phyloP scores from a whole-genome alignment of 2,888 invertebrate genomes.

The Synanthedon formicaeformis region DNA sequence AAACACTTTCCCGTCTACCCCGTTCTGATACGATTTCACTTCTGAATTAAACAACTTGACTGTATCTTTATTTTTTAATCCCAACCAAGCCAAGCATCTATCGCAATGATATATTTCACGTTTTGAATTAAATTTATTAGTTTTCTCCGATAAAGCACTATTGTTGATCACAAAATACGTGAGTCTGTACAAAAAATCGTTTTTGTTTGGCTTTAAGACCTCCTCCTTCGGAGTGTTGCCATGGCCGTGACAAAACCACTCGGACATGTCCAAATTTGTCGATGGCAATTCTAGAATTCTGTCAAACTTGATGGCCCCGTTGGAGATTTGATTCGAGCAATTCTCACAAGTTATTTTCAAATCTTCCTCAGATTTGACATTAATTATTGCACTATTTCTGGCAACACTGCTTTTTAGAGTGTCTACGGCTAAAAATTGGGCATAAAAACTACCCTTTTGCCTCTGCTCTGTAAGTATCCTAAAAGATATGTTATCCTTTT shows the following conservation, averaged over 20 bases:
- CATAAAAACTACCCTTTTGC: conserved; percentile 56
- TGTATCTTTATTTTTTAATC: conserved; percentile 50
- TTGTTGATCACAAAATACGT: conserved; percentile 67
- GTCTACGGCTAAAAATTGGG: conserved; percentile 39
- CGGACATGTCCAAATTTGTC: conserved; percentile 69
- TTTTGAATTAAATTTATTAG: conserved; percentile 52
- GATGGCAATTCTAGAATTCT: conserved; percentile 74
- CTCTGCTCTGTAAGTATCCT: conserved; percentile 58
- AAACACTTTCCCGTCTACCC: conserved; percentile 29
- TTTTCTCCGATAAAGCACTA: conserved; percentile 42
- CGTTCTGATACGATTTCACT: conserved; percentile 44
- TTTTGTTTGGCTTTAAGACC: conserved; percentile 52
- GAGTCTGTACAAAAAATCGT: conserved; percentile 70
- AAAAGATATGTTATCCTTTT: conserved; percentile 56
- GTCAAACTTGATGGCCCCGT: conserved; percentile 57
- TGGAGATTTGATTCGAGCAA: conserved; percentile 56
- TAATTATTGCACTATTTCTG: conserved; percentile 30
- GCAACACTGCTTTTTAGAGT: conserved; percentile 19
- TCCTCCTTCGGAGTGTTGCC: conserved; percentile 13
- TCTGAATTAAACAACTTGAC: conserved; percentile 72
- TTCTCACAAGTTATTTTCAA: conserved; percentile 48
- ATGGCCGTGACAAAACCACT: conserved; percentile 76
- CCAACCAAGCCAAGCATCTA: conserved; percentile 71
- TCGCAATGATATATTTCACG: conserved; percentile 66
- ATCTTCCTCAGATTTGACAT: conserved; percentile 32